Conservation (phyloP, 53 echinoderm and acorn worm genomes). For the Holothuria leucospilota region DNA sequence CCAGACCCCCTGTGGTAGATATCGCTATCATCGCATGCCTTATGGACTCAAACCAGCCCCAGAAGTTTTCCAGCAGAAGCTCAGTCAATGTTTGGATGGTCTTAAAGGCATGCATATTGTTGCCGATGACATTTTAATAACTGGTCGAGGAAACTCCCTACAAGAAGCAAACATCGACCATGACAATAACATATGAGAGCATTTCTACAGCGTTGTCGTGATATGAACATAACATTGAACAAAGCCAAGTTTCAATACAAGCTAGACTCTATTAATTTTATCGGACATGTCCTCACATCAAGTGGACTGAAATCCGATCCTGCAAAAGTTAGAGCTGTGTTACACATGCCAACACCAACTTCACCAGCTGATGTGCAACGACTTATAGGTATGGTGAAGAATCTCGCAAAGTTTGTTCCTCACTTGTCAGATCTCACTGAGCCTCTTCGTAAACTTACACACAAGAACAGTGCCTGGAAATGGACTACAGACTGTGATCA, state of each 20-base stretch:
- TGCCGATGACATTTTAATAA: slow-evolving; percentile 70
- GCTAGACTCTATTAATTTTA: slow-evolving; percentile 4
- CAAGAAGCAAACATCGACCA: slow-evolving; percentile 58
- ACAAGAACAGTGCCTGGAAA: slow-evolving; percentile 18
- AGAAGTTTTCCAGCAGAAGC: slow-evolving; percentile 62
- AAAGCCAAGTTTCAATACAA: too few relatives aligned
- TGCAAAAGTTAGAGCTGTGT: slow-evolving; percentile 6
- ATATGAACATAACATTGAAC: slow-evolving; percentile 58
- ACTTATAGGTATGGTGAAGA: slow-evolving; percentile 40
- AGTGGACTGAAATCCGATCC: slow-evolving; percentile 50
- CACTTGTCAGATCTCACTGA: background rate
- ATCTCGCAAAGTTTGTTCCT: slow-evolving; percentile 41
- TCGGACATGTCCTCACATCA: slow-evolving; percentile 45
- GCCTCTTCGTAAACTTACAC: slow-evolving; percentile 6
- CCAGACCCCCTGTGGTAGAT: slow-evolving; percentile 70
- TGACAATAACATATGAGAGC: slow-evolving; percentile 50
- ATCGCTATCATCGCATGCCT: slow-evolving; percentile 60
- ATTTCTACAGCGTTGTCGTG: slow-evolving; percentile 56
- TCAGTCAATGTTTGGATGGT: slow-evolving; percentile 64
- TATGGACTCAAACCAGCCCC: slow-evolving; percentile 63
- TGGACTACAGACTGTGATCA: slow-evolving; percentile 31
- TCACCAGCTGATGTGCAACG: slow-evolving; percentile 29
- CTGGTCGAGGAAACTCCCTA: slow-evolving; percentile 48
- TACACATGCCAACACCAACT: slow-evolving; percentile 32
- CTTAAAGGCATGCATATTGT: slow-evolving; percentile 53